Evolutionary conservation across 2,888 invertebrate species (phyloP).

Genomic region (Pantelozetes paolii): DNA sequence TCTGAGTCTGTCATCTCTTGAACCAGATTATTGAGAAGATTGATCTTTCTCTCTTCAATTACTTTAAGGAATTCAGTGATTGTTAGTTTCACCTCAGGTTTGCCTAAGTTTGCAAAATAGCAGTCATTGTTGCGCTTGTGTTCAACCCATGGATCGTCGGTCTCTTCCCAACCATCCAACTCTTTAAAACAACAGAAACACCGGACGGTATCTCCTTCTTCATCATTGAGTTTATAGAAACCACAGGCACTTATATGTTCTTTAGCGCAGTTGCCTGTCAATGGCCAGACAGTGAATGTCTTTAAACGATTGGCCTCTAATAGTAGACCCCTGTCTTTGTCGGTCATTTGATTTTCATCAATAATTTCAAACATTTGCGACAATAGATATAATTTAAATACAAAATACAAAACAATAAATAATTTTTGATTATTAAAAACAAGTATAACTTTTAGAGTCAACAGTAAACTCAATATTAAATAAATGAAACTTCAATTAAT

Average conservation of each 20-base stretch:
- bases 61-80: constrained; percentile 39
- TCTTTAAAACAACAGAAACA: constrained; percentile 79
- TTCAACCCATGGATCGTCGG: constrained; percentile 73
- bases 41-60: not conserved
- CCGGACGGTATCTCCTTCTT: constrained; percentile 69
- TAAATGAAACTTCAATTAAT: no score
- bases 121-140: constrained; percentile 36
- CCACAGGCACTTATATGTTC: constrained; percentile 76
- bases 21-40: no score
- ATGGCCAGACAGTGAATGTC: not conserved
- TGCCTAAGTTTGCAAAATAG: constrained; percentile 34
- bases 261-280: not conserved
- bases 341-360: no score
- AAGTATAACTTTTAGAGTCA: no score
- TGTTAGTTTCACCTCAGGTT: constrained; percentile 43
- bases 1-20: no score
- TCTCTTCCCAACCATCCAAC: constrained; percentile 78
- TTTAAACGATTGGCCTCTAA: not conserved
- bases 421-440: no score
- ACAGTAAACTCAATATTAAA: no score
- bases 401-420: no score
- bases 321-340: not conserved
- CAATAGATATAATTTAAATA: no score
- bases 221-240: constrained; percentile 66
- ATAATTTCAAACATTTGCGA: no score